Evolutionary conservation across 2,888 invertebrate species (phyloP), one percentile per base, ranked within the genome.

Genomic region (Matsumyia berberina): DNA sequence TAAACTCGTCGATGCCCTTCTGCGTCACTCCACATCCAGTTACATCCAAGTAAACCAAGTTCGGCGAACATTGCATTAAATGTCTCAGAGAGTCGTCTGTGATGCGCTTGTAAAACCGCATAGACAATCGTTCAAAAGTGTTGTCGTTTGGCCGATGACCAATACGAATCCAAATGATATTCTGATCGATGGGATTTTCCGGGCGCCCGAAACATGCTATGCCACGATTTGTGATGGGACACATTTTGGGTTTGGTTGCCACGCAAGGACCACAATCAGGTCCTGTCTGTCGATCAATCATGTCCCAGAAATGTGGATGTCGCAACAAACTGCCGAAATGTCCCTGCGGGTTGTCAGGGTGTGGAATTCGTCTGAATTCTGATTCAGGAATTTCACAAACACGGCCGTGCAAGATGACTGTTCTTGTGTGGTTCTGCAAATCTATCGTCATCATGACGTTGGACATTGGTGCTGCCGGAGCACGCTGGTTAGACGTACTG

Each of bases 1-100:
- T 93, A 86, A 96, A 96, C 0, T 91, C 90, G n/a, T 93, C 92
- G 0, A 96, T 93, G 0, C 95, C 96, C 0, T 91, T 88, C 5
- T 90, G 89, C 0, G 95, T 95, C 0, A 96, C 94, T 0, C 93
- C 92, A 0, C 95, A 95, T 0, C 94, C 94, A 0, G 94, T 94
- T 0, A 96, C 93, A 90, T 96, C 96, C 0, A 96, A 89, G 24
- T 91, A 91, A 6, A 91, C 89, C 11, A 96, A 89, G 70, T 92
- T 89, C 0, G 94, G 94, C 0, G 95, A 94, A 0, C 94, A 94
- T 0, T 93, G 92, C 0, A 93, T 93, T 60, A 95, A 89, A 89
- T 95, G 95, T 11, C 91, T 89, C 15, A 96, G 88, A 53, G 94
- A 94, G 5, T 92, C 90, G 88, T 95, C 93, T 0, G 95, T 95